These are phyloP conservation scores for Pipistrellus kuhlii DNA, from an alignment of 2,797 vertebrate genomes.

Conservation along the genomic window DNA sequence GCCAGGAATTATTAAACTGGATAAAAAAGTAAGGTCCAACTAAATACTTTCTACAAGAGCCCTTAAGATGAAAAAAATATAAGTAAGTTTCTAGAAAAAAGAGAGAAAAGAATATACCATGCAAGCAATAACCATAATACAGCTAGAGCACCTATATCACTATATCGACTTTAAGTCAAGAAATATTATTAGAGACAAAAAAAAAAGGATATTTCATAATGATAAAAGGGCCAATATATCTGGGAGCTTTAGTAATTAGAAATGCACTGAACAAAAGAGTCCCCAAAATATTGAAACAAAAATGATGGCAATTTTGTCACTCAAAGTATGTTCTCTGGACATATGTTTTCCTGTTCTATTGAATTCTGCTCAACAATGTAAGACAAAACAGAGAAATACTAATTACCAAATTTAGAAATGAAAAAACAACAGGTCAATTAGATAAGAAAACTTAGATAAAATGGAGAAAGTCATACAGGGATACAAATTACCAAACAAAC, in stretches of 20 bases:
- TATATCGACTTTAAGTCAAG: background rate
- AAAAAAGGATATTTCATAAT: conserved; percentile 23
- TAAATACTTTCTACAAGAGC: background rate
- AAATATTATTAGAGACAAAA: background rate
- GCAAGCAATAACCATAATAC: background rate
- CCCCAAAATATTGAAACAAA: conserved; percentile 2
- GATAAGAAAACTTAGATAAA: background rate
- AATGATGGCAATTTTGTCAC: background rate
- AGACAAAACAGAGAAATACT: background rate
- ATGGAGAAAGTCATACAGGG: background rate
- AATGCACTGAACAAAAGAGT: background rate
- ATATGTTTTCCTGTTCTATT: background rate
- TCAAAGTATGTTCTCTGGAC: conserved; percentile 38
- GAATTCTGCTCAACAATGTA: background rate
- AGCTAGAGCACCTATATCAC: background rate
- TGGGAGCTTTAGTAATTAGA: background rate
- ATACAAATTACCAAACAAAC: conserved; percentile 42
- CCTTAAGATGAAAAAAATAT: conserved; percentile 38
- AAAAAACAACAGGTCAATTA: background rate
- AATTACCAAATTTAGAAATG: conserved; percentile 28
- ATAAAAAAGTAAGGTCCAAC: conserved; percentile 11
- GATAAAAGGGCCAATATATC: background rate
- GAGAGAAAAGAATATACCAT: conserved; percentile 20
- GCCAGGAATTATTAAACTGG: conserved; percentile 12
- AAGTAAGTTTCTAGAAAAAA: conserved; percentile 8